Percentiles rank a stretch among this genome's conserved stretches.
Evolutionary conservation across 1,140 invertebrate genomes (phyloP).

Genomic region (Aplysia californica): DNA sequence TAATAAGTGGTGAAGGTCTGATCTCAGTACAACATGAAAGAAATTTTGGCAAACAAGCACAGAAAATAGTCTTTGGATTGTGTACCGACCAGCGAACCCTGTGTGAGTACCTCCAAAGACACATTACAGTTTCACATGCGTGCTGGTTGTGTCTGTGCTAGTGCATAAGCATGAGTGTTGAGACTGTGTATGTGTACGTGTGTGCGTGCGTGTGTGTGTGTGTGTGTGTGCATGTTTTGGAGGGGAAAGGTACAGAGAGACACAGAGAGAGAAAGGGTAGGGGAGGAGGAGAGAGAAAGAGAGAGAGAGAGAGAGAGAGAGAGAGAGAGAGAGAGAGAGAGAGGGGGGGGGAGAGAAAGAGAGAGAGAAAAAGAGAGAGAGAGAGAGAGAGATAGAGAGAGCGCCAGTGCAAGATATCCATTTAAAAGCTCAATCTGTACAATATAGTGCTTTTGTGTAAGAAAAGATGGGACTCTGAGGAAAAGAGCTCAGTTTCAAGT

Average conservation of each 20-base stretch:
- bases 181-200: background rate
- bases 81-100: too few species aligned
- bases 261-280: background rate
- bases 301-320: conserved; percentile 9
- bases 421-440: too few species aligned
- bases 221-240: background rate
- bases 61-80: too few species aligned
- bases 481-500: too few species aligned
- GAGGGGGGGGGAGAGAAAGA: background rate
- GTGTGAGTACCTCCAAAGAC: background rate
- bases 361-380: background rate
- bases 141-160: background rate
- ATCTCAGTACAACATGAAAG: too few species aligned
- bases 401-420: too few species aligned
- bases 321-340: background rate
- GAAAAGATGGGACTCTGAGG: too few species aligned
- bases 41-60: too few species aligned
- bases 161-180: background rate
- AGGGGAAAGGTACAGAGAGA: background rate
- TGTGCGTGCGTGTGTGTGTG: background rate
- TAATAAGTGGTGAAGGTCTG: too few species aligned
- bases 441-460: too few species aligned
- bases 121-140: background rate
- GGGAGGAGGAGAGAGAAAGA: conserved; percentile 1
- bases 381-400: conserved; percentile 2